Conservation (phyloP, 1,140 invertebrate species). For the Drosophila nannoptera region DNA sequence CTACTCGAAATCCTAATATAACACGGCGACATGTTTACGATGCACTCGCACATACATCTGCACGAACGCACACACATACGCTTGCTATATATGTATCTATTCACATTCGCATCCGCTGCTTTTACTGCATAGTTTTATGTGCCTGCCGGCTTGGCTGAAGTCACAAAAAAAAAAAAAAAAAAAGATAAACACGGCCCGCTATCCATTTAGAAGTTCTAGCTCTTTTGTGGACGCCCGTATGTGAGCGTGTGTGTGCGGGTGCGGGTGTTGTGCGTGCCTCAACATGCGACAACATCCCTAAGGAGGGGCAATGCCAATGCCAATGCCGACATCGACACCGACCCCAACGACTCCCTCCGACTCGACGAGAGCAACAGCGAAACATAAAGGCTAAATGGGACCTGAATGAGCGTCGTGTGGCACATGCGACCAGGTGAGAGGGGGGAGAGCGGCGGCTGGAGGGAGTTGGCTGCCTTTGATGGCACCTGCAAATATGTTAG, state of each 20-base stretch:
- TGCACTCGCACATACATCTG: constrained; percentile 50
- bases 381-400: constrained; percentile 73
- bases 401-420: constrained; percentile 58
- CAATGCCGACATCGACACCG: constrained; percentile 20
- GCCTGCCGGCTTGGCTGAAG: constrained; percentile 62
- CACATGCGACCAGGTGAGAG: constrained; percentile 8
- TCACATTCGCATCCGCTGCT: constrained; percentile 3
- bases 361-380: constrained; percentile 40
- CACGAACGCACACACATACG: not conserved
- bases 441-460: too few relatives aligned
- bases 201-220: constrained; percentile 30
- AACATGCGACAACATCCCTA: constrained; percentile 62
- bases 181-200: constrained; percentile 35
- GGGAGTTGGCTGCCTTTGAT: not conserved
- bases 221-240: constrained; percentile 10
- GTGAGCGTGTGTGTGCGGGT: constrained; percentile 2
- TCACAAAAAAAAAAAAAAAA: constrained; percentile 52
- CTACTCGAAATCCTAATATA: constrained; percentile 69
- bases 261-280: constrained; percentile 45
- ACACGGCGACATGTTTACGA: constrained; percentile 69
- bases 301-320: constrained; percentile 47
- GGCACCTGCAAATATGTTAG: constrained; percentile 13
- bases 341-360: not conserved
- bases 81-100: not conserved
- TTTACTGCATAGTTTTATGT: constrained; percentile 52